Conservation (phyloP, 1,140 invertebrate genomes). For the Battus philenor region DNA sequence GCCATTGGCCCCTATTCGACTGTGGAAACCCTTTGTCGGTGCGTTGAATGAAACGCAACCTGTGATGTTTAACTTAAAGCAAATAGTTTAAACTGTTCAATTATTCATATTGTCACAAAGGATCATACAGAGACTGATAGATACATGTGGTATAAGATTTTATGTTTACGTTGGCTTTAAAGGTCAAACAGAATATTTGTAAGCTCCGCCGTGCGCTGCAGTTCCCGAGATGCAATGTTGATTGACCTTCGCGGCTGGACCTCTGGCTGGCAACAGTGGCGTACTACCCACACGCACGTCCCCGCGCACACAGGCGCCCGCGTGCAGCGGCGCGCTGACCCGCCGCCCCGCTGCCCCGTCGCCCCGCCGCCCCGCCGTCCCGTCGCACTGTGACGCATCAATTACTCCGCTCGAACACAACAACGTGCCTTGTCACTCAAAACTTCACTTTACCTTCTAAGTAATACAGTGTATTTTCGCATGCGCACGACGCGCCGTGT, state of each 20-base stretch:
- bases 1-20: too few species aligned
- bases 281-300: slow-evolving; percentile 25
- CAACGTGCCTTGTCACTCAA: slow-evolving; percentile 21
- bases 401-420: slow-evolving; percentile 18
- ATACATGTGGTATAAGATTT: too few species aligned
- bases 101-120: too few species aligned
- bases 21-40: too few species aligned
- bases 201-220: too few species aligned
- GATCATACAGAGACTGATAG: too few species aligned
- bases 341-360: slow-evolving; percentile 20
- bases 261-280: slow-evolving; percentile 44
- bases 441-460: slow-evolving; percentile 13
- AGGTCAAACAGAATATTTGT: too few species aligned
- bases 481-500: neutral
- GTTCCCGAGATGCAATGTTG: too few species aligned
- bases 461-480: slow-evolving; percentile 18
- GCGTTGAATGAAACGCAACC: too few species aligned
- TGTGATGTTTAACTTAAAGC: too few species aligned
- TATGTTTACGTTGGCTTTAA: too few species aligned
- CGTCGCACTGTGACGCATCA: slow-evolving; percentile 56
- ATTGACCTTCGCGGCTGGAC: slow-evolving; percentile 46
- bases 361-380: slow-evolving; percentile 28
- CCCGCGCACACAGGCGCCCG: slow-evolving; percentile 21
- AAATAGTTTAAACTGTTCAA: too few species aligned
- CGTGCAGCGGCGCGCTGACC: slow-evolving; percentile 41